Percentiles rank a stretch among this genome's conserved stretches.
Conservation (phyloP, 2,888 invertebrate genomes). For the Sceliomorpha sp. region DNA sequence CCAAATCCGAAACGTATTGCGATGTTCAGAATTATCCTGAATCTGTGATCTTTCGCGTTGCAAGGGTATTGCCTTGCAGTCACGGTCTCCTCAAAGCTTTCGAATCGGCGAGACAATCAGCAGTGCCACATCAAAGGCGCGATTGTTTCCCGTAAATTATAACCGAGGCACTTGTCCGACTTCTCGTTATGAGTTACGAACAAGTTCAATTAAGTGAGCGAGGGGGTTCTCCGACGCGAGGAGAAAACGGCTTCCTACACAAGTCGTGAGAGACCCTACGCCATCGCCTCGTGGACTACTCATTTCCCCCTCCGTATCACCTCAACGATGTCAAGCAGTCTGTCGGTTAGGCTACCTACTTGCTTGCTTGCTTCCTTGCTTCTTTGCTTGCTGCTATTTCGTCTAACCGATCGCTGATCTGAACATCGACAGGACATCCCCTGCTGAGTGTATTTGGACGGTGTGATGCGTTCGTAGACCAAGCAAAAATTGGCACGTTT, state of each 20-base stretch:
- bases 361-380: no score
- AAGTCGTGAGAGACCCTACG: conserved; percentile 44
- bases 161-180: conserved; percentile 78
- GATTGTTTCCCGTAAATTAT: conserved; percentile 80
- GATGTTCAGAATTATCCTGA: conserved; percentile 15
- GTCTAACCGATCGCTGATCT: no score
- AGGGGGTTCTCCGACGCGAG: conserved; percentile 53
- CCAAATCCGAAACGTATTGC: conserved; percentile 2
- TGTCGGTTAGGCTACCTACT: no score
- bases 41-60: conserved; percentile 5
- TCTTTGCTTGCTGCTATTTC: no score
- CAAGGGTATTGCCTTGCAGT: conserved; percentile 23
- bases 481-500: no score
- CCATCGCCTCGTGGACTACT: conserved; percentile 26
- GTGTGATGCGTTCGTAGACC: no score
- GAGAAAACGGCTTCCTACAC: conserved; percentile 73
- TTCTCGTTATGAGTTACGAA: conserved; percentile 80
- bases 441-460: no score
- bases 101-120: conserved; percentile 48
- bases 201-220: conserved; percentile 80
- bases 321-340: no score
- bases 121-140: conserved; percentile 76
- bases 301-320: conserved; percentile 27
- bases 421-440: no score
- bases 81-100: conserved; percentile 43